These are phyloP conservation scores for Thalassophryne amazonica DNA, from an alignment of 2,797 vertebrate genomes.

Conservation along the genomic window DNA sequence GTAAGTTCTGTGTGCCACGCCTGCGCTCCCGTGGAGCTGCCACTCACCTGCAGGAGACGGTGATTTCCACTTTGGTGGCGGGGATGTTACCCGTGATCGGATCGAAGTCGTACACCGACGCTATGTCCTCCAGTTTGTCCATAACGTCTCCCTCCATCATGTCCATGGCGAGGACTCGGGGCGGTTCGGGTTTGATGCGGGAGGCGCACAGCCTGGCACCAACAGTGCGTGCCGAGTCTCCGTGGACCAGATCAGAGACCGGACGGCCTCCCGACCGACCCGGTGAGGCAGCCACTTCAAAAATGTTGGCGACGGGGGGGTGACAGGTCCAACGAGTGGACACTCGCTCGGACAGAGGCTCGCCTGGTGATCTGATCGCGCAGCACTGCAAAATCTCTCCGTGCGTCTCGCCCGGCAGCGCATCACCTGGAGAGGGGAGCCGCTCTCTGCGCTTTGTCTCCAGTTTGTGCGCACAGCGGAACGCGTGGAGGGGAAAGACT, in stretches of 20 bases:
- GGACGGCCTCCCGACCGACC: conserved; percentile 57
- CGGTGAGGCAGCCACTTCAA: conserved; percentile 68
- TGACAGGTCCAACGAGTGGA: not conserved
- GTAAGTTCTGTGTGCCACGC: conserved; percentile 37
- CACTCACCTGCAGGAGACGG: conserved; percentile 94
- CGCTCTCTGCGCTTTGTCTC: conserved; percentile 37
- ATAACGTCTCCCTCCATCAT: conserved; percentile 83
- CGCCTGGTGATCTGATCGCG: conserved; percentile 43
- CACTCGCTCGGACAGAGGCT: not conserved
- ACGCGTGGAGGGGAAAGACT: conserved; percentile 49
- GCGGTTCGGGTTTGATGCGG: conserved; percentile 65
- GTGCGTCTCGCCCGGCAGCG: conserved; percentile 31
- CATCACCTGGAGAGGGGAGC: conserved; percentile 40
- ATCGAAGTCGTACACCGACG: conserved; percentile 88
- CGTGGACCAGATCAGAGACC: conserved; percentile 58
- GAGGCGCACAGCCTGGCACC: conserved; percentile 72
- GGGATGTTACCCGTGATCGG: conserved; percentile 89
- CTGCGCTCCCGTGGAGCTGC: not conserved
- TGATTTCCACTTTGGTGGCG: conserved; percentile 94
- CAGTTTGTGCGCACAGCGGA: conserved; percentile 48
- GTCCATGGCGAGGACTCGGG: conserved; percentile 56
- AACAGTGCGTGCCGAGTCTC: conserved; percentile 60
- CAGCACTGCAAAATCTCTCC: no score
- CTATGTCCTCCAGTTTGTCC: conserved; percentile 90
- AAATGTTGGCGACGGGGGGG: conserved; percentile 37